Conservation (phyloP, 2,888 invertebrate species). For the Drosophila subquinaria region DNA sequence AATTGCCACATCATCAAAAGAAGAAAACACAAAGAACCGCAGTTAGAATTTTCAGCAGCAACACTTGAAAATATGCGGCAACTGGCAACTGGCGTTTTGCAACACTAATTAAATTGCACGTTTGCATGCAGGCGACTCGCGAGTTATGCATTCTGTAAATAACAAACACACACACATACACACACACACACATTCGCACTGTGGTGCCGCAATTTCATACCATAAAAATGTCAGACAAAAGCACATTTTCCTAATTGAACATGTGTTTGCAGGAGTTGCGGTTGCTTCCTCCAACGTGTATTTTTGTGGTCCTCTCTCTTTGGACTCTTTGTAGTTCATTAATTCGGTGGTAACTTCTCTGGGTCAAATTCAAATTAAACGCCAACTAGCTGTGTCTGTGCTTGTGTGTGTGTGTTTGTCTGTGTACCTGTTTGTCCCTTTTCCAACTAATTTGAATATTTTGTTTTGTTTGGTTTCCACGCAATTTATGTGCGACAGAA, state of each 20-base stretch:
- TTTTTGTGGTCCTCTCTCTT: constrained; percentile 20
- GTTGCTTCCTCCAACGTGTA: constrained; percentile 11
- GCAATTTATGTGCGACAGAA: constrained; percentile 62
- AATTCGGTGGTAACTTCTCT: constrained; percentile 46
- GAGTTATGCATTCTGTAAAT: constrained; percentile 44
- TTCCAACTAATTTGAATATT: constrained; percentile 69
- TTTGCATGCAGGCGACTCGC: constrained; percentile 29
- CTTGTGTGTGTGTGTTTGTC: constrained; percentile 5
- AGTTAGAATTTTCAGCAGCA: constrained; percentile 7
- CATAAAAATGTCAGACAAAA: constrained; percentile 51
- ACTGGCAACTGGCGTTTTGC: constrained; percentile 23
- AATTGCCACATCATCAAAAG: constrained; percentile 4
- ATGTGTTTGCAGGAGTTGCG: constrained; percentile 59
- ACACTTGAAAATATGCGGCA: constrained; percentile 4
- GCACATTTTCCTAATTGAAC: constrained; percentile 70
- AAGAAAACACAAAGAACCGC: neutral
- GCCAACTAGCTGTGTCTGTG: constrained; percentile 20
- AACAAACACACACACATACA: too few relatives aligned
- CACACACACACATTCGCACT: constrained; percentile 38
- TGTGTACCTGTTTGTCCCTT: constrained; percentile 9
- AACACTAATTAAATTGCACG: constrained; percentile 63
- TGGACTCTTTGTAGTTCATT: constrained; percentile 68
- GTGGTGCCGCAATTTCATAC: constrained; percentile 25
- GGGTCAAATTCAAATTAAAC: constrained; percentile 77
- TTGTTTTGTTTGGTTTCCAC: constrained; percentile 32